phyloP scores from a whole-genome alignment of 2,113 vertebrate species.

The Damaliscus lunatus region DNA sequence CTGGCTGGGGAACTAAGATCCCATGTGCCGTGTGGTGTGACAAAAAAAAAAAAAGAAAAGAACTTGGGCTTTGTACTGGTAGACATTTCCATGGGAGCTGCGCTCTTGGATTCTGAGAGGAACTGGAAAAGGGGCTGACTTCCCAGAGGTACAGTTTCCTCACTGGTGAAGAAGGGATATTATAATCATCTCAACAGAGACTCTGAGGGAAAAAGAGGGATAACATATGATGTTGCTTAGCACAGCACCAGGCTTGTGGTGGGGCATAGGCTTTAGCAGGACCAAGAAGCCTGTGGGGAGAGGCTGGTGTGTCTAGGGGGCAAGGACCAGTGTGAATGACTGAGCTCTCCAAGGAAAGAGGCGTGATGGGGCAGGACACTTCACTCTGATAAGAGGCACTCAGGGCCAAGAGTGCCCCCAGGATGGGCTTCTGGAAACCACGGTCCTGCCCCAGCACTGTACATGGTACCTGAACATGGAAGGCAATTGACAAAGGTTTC shows the following conservation, averaged over 20 bases:
- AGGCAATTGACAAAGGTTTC: background rate
- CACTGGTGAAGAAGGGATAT: background rate
- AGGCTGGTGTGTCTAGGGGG: too few species aligned
- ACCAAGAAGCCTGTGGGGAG: background rate
- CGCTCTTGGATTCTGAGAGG: background rate
- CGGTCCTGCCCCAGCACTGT: background rate
- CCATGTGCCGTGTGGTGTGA: background rate
- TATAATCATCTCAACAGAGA: background rate
- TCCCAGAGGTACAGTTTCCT: background rate
- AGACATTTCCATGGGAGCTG: background rate
- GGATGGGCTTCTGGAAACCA: background rate
- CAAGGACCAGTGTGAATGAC: background rate
- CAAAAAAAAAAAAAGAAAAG: background rate
- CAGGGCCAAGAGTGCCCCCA: background rate
- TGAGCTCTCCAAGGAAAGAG: background rate
- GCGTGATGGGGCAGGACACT: rapidly evolving
- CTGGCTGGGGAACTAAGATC: background rate
- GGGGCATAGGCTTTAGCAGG: background rate
- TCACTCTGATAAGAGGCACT: background rate
- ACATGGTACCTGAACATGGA: background rate
- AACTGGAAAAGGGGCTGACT: background rate
- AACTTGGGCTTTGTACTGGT: background rate
- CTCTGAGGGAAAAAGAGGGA: background rate
- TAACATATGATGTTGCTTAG: rapidly evolving
- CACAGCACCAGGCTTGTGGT: background rate